phyloP scores from a whole-genome alignment of 2,888 invertebrate genomes.

The Lapara coniferarum region DNA sequence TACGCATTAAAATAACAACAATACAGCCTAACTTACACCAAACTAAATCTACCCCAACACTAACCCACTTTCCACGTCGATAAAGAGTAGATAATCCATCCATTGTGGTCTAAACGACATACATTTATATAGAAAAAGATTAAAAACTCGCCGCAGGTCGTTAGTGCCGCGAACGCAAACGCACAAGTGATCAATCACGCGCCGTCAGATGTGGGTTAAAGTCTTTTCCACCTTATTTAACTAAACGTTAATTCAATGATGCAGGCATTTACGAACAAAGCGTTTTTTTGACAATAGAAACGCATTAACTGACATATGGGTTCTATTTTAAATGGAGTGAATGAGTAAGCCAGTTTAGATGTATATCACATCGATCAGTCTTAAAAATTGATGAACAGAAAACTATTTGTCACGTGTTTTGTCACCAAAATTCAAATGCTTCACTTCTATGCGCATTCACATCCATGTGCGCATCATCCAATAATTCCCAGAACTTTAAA shows the following conservation, averaged over 20 bases:
- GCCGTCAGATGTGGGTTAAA: constrained; percentile 20
- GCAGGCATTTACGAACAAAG: not conserved
- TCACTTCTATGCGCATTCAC: too few species aligned
- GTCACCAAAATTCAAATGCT: too few species aligned
- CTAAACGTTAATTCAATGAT: constrained; percentile 26
- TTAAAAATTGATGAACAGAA: too few species aligned
- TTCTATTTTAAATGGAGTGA: too few species aligned
- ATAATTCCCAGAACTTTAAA: too few species aligned
- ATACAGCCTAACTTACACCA: not conserved
- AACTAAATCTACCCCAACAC: not conserved
- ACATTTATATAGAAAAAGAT: constrained; percentile 19
- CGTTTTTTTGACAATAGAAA: not conserved
- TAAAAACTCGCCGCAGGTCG: constrained; percentile 22
- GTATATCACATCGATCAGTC: too few species aligned
- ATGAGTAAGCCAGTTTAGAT: too few species aligned
- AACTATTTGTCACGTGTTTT: too few species aligned
- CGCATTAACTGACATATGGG: too few species aligned
- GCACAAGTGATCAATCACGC: constrained; percentile 27
- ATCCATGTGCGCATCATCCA: too few species aligned
- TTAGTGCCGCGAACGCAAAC: constrained; percentile 30
- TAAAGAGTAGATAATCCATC: constrained; percentile 7
- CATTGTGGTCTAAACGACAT: constrained; percentile 21
- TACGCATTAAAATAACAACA: not conserved
- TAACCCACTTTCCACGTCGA: not conserved
- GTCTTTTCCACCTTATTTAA: constrained; percentile 30